Conservation (phyloP, 2,888 invertebrate species). For the Drosophila recens region DNA sequence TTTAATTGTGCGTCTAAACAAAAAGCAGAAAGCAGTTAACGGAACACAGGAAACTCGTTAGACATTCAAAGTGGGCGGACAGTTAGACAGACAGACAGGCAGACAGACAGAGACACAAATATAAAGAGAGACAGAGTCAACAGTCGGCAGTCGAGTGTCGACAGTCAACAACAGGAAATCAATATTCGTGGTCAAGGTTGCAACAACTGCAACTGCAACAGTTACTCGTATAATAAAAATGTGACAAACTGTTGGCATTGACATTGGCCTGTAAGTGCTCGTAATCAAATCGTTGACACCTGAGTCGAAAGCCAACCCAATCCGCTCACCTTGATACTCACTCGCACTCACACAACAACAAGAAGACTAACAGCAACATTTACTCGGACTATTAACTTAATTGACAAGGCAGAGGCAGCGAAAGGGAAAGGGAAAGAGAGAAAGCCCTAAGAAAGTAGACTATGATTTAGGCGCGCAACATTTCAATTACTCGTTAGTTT, state of each 20-base stretch:
- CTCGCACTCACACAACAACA: conserved; percentile 4
- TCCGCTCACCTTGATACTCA: background rate
- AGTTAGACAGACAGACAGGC: conserved; percentile 2
- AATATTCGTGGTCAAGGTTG: conserved; percentile 84
- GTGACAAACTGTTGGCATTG: conserved; percentile 52
- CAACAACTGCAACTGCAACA: conserved; percentile 47
- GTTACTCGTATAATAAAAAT: conserved; percentile 20
- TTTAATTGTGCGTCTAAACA: conserved; percentile 50
- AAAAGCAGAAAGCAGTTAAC: conserved; percentile 48
- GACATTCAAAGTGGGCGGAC: conserved; percentile 60
- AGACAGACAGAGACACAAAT: background rate
- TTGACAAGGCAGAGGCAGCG: conserved; percentile 25
- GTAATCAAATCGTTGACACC: conserved; percentile 73
- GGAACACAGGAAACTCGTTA: conserved; percentile 60
- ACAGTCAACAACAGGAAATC: conserved; percentile 80
- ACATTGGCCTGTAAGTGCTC: conserved; percentile 55
- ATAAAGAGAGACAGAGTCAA: conserved; percentile 13
- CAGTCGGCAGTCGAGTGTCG: conserved; percentile 9
- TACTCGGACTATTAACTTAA: conserved; percentile 49
- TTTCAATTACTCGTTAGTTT: conserved; percentile 45
- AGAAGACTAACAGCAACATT: conserved; percentile 11
- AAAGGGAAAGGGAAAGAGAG: background rate
- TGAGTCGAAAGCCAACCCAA: conserved; percentile 51
- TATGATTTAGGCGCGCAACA: conserved; percentile 45
- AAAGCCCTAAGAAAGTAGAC: conserved; percentile 34